Percentiles rank a stretch among this genome's conserved stretches.
Evolutionary conservation across 2,113 vertebrate species (phyloP).

Genomic region (Charadrius vociferus): DNA sequence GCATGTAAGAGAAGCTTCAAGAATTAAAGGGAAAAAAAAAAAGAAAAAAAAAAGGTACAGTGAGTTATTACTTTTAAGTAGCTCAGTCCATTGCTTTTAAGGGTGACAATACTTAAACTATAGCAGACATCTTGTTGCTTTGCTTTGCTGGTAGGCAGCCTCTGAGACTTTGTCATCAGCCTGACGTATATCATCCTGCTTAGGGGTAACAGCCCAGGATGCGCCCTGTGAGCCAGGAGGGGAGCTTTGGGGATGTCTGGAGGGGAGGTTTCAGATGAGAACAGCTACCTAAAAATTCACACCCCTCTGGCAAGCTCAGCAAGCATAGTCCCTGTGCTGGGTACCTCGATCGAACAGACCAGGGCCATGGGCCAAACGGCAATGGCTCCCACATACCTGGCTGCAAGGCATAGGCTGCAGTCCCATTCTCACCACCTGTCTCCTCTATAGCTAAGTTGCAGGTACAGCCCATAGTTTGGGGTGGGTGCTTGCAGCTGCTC

Average conservation of each 20-base stretch:
- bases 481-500: neutral
- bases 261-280: neutral
- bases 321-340: neutral
- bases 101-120: neutral
- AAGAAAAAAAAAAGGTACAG: neutral
- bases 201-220: neutral
- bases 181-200: neutral
- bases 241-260: neutral
- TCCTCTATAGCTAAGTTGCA: neutral
- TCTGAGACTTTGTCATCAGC: neutral
- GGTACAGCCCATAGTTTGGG: neutral
- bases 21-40: neutral
- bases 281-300: neutral
- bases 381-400: neutral
- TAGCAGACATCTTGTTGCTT: neutral
- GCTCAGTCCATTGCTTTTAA: slow-evolving; percentile 10
- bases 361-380: neutral
- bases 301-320: neutral
- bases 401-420: neutral
- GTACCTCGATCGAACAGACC: neutral
- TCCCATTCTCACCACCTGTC: neutral
- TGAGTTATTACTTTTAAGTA: slow-evolving; percentile 48
- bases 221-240: neutral
- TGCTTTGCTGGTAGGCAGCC: neutral
- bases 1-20: slow-evolving; percentile 46